Conservation (phyloP, 2,888 invertebrate genomes). For the Cotesia congregata region DNA sequence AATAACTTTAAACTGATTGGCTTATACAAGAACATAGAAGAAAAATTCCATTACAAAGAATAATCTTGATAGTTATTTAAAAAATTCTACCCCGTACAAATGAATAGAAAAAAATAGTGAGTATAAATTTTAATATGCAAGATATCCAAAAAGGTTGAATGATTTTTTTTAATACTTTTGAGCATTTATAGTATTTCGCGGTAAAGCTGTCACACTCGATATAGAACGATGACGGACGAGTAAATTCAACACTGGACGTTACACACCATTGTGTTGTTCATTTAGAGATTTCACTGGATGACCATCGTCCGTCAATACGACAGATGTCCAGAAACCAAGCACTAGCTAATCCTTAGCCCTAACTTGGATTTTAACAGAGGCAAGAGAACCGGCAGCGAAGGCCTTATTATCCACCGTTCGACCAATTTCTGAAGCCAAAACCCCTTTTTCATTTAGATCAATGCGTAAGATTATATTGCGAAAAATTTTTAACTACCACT, state of each 20-base stretch:
- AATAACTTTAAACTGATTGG: no score
- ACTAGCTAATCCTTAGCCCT: slow-evolving; percentile 64
- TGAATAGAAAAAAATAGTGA: slow-evolving; percentile 5
- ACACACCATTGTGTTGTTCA: slow-evolving; percentile 66
- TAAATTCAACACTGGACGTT: slow-evolving; percentile 44
- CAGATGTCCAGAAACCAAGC: slow-evolving; percentile 65
- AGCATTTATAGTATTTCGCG: slow-evolving; percentile 9
- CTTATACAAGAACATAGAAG: no score
- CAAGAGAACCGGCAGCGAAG: slow-evolving; percentile 61
- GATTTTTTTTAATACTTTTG: slow-evolving; percentile 25
- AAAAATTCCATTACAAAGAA: no score
- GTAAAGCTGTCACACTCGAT: slow-evolving; percentile 26
- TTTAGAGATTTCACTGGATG: slow-evolving; percentile 61
- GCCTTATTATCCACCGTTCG: slow-evolving; percentile 59
- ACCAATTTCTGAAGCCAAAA: slow-evolving; percentile 56
- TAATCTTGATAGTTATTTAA: no score
- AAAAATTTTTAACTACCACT: slow-evolving; percentile 56
- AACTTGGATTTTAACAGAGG: slow-evolving; percentile 63
- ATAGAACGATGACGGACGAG: slow-evolving; percentile 37
- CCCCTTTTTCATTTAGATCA: slow-evolving; percentile 65
- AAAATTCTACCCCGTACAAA: neutral
- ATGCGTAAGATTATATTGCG: slow-evolving; percentile 70
- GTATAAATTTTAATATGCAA: slow-evolving; percentile 9
- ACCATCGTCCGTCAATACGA: slow-evolving; percentile 67
- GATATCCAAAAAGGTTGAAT: slow-evolving; percentile 18